A percentile compares a stretch with the other conserved stretches of the same genome.
phyloP scores from a whole-genome alignment of 2,113 vertebrate genomes.

The Rutilus rutilus region DNA sequence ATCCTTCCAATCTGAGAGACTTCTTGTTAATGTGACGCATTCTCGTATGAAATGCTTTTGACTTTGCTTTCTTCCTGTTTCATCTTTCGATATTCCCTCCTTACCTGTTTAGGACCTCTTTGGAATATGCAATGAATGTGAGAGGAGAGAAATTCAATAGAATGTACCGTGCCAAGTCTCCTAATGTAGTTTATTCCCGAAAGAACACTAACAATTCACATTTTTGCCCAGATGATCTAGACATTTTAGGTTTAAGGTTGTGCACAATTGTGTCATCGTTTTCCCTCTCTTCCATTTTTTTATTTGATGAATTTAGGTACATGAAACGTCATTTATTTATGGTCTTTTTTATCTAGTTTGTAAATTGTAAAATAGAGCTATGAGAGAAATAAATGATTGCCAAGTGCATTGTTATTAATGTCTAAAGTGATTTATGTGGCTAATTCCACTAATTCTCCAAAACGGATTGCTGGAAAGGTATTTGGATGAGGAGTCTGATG shows the following conservation, averaged over 20 bases:
- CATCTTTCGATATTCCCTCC: constrained; percentile 22
- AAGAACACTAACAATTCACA: constrained; percentile 63
- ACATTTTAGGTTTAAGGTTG: constrained; percentile 67
- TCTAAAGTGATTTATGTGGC: constrained; percentile 66
- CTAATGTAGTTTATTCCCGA: constrained; percentile 79
- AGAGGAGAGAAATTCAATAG: constrained; percentile 75
- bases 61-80: constrained; percentile 28
- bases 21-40: constrained; percentile 17
- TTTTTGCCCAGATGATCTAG: constrained; percentile 62
- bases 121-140: constrained; percentile 92
- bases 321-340: constrained; percentile 99
- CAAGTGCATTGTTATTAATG: constrained; percentile 92
- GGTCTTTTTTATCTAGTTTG: constrained; percentile 98
- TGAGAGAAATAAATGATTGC: constrained; percentile 84
- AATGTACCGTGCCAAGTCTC: constrained; percentile 91
- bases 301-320: constrained; percentile 87
- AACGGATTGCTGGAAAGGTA: constrained; percentile 30
- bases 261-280: constrained; percentile 68
- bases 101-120: constrained; percentile 70
- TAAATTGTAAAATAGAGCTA: constrained; percentile 97
- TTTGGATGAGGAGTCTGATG: constrained; percentile 1
- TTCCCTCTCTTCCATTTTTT: constrained; percentile 56
- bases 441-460: constrained; percentile 6
- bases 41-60: neutral
- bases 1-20: constrained; percentile 17